Conservation (phyloP, 2,888 invertebrate species). For the Melinopterus prodromus region DNA sequence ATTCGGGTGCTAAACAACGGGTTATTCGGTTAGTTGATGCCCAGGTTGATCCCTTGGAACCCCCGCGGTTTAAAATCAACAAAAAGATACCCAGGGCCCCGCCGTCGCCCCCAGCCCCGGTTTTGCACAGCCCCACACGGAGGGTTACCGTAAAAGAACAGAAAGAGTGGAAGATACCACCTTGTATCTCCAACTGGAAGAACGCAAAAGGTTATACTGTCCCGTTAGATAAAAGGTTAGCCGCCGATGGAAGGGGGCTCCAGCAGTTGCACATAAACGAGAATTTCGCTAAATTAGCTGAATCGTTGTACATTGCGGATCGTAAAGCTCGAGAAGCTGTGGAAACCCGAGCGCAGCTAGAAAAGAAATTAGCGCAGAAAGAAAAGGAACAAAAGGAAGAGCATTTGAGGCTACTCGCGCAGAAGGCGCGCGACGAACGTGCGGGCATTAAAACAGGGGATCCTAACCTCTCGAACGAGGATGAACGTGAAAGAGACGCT, state of each 20-base stretch:
- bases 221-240: constrained; percentile 95
- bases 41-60: constrained; percentile 98
- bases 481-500: constrained; percentile 83
- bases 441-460: constrained; percentile 76
- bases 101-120: constrained; percentile 98
- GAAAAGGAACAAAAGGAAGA: constrained; percentile 99
- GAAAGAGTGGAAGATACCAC: constrained; percentile 99
- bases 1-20: constrained; percentile 97
- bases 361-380: constrained; percentile 95
- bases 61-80: constrained; percentile 97
- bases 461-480: constrained; percentile 69
- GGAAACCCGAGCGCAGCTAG: constrained; percentile 94
- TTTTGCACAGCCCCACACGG: constrained; percentile 96
- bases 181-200: constrained; percentile 99
- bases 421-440: constrained; percentile 93
- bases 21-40: constrained; percentile 96
- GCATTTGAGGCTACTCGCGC: constrained; percentile 89
- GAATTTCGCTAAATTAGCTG: constrained; percentile 98
- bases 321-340: constrained; percentile 96
- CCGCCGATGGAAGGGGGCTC: constrained; percentile 96
- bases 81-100: constrained; percentile 99
- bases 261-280: constrained; percentile 99
- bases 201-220: constrained; percentile 98
- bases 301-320: constrained; percentile 97
- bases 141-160: constrained; percentile 99